Percentiles rank a stretch among this genome's conserved stretches.
phyloP scores from a whole-genome alignment of 2,113 vertebrate genomes.

The Corynorhinus townsendii region DNA sequence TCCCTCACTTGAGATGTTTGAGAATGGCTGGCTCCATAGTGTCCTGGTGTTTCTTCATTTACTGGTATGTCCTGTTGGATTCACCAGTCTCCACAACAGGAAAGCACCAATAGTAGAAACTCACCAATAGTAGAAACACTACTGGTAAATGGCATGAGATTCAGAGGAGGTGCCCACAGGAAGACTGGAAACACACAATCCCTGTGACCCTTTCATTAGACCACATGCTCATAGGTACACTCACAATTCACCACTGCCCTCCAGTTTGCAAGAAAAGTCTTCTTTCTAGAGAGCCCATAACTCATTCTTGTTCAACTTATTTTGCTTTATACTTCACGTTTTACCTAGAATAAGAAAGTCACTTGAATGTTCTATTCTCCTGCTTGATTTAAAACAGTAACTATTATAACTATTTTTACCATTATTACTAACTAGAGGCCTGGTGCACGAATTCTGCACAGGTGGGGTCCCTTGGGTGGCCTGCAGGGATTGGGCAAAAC shows the following conservation, averaged over 20 bases:
- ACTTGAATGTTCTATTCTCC: background rate
- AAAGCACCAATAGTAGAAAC: background rate
- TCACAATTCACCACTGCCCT: background rate
- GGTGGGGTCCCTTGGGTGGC: too few relatives aligned
- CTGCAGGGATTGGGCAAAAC: too few relatives aligned
- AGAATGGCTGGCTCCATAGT: background rate
- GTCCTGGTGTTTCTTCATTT: background rate
- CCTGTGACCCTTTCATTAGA: background rate
- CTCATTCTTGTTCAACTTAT: background rate
- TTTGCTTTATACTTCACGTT: constrained; percentile 23
- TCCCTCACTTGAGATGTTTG: background rate
- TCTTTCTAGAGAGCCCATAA: background rate
- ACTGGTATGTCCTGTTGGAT: background rate
- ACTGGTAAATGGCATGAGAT: background rate
- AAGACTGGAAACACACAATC: background rate
- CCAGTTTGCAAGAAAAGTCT: background rate
- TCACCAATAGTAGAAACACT: background rate
- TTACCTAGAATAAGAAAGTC: constrained; percentile 32
- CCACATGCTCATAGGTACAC: background rate
- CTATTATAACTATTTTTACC: constrained; percentile 10
- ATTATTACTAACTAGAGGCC: background rate
- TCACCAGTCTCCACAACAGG: background rate
- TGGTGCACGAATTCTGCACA: too few relatives aligned
- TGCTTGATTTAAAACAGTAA: background rate
- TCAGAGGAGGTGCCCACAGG: background rate